A percentile compares a stretch with the other conserved stretches of the same genome.
These are phyloP conservation scores for Neopipo cinnamomea DNA, from an alignment of 2,113 vertebrate genomes.

Conservation along the genomic window DNA sequence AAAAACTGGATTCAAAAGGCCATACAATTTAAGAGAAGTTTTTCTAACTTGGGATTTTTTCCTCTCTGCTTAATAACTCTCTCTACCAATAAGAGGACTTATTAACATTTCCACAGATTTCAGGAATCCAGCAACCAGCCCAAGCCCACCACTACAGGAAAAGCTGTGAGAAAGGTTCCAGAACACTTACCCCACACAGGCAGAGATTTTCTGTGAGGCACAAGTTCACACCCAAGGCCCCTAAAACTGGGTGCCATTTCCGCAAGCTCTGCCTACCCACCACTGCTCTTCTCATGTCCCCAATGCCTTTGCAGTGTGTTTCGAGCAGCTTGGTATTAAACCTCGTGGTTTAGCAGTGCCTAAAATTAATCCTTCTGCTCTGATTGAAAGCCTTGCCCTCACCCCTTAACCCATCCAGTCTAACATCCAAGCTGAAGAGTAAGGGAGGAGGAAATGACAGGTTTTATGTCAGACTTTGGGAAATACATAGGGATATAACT, in stretches of 20 bases:
- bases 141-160: background rate
- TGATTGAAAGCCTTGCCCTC: background rate
- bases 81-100: background rate
- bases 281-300: background rate
- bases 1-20: background rate
- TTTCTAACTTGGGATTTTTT: background rate
- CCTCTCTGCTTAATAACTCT: background rate
- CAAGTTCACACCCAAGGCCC: background rate
- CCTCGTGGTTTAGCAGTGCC: background rate
- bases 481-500: background rate
- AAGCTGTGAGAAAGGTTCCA: background rate
- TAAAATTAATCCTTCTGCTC: background rate
- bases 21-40: background rate
- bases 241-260: background rate
- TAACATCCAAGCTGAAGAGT: background rate
- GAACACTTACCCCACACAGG: fast-evolving
- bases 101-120: background rate
- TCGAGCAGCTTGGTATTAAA: background rate
- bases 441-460: background rate
- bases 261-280: background rate
- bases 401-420: background rate
- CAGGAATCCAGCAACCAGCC: background rate
- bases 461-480: background rate
- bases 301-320: background rate
- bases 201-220: background rate